Evolutionary conservation across 2,888 invertebrate species (phyloP).

Genomic region (Lepidochitona cinerea): DNA sequence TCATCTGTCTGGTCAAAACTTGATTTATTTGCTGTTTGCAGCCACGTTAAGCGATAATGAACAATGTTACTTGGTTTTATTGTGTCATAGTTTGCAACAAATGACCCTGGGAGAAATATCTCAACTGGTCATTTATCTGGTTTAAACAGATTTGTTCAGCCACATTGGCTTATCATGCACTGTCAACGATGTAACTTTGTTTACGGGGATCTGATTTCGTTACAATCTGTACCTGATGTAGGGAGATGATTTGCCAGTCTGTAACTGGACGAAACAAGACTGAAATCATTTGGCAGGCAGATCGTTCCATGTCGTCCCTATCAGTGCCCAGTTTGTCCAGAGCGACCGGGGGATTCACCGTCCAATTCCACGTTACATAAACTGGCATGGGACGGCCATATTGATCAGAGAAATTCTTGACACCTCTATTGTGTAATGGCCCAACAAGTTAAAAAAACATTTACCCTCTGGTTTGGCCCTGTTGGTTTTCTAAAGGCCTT

Average conservation of each 20-base stretch:
- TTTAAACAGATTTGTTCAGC: too few relatives aligned
- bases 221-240: not conserved
- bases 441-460: not conserved
- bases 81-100: too few relatives aligned
- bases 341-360: not conserved
- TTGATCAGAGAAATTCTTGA: not conserved
- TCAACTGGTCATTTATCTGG: too few relatives aligned
- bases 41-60: too few relatives aligned
- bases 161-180: too few relatives aligned
- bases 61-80: too few relatives aligned
- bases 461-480: not conserved
- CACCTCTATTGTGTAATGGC: slow-evolving; percentile 4
- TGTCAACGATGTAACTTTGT: too few relatives aligned
- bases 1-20: too few relatives aligned
- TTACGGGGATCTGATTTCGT: not conserved
- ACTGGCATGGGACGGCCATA: not conserved
- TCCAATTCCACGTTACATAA: not conserved
- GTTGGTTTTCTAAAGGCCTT: not conserved
- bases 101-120: too few relatives aligned
- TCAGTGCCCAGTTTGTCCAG: not conserved
- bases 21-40: too few relatives aligned
- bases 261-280: not conserved
- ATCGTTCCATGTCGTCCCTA: not conserved
- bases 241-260: not conserved
- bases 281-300: not conserved